Base-by-base conservation (phyloP, 2,113 vertebrate species). In the Brachionichthys hirsutus region DNA sequence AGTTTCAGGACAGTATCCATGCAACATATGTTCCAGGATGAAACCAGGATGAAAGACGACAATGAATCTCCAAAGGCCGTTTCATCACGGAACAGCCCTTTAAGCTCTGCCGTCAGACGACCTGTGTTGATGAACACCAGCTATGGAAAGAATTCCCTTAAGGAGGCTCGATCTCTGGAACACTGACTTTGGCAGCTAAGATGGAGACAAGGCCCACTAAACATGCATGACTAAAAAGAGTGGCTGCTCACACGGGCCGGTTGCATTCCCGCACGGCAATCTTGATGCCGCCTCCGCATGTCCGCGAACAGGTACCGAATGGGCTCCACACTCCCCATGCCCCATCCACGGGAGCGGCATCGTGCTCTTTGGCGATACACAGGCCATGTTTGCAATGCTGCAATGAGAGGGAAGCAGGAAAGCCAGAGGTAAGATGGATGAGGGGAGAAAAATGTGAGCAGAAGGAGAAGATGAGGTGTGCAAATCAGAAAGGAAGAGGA, bases 241-340 rank as follows among this genome's bases (percentile, higher is more conserved):
- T 38, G 69, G 47, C 30, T 83, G 86, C 95, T 98, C 90, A 99
- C 98, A 92, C 91, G 1, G 98, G 98, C 85, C 92, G 83, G 93
- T 97, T 95, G 92, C 98, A 99, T 74, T 99, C 97, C 0, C 98
- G 92, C 19, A 92, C 84, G 0, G 95, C 93, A 0, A 92, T 95
- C 89, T 95, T 98, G 87, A 99, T 96, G 66, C 97, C 97, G 0
- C 97, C 97, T 0, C 96, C 94, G 0, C 97, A 99, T 0, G 95
- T 96, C 64, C 97, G 92, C 0, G 97, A 99, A 85, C 97, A 99
- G 70, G 91, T 92, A 75, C 95, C 96, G 1, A 98, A 99, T 16
- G 92, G 95, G 81, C 94, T 98, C 97, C 97, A 99, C 0, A 93
- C 90, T 14, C 97, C 97, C 97, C 97, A 99, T 0, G 94, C 93